These are phyloP conservation scores for Pristionchus arcanus DNA, from an alignment of 2,888 invertebrate genomes.

Conservation along the genomic window DNA sequence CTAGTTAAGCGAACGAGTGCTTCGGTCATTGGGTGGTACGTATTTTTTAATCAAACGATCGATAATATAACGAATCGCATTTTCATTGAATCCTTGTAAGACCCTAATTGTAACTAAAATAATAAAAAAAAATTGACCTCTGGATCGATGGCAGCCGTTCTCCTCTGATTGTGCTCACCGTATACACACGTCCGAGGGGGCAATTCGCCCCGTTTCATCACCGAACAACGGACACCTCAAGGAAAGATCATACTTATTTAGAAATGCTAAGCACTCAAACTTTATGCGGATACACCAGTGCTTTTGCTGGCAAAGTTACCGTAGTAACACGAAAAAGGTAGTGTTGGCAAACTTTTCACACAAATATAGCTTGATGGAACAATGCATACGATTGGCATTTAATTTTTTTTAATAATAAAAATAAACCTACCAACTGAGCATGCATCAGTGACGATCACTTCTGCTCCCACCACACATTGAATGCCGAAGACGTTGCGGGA, in stretches of 20 bases:
- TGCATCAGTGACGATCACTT: conserved; percentile 52
- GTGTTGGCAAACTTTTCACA: neutral
- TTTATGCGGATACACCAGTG: neutral
- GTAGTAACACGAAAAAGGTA: too few relatives aligned
- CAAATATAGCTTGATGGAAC: neutral
- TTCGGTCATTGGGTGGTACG: too few relatives aligned
- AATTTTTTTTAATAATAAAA: too few relatives aligned
- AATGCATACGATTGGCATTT: neutral
- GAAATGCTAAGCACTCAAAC: neutral
- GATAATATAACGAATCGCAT: too few relatives aligned
- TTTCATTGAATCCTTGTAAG: too few relatives aligned
- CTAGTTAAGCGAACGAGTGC: too few relatives aligned
- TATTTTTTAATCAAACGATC: too few relatives aligned
- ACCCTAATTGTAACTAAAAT: neutral
- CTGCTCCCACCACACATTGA: conserved; percentile 22
- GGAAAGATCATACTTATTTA: neutral
- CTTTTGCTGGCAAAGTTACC: too few relatives aligned
- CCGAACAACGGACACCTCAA: conserved; percentile 33
- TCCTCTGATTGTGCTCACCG: conserved; percentile 43
- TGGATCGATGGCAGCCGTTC: conserved; percentile 30
- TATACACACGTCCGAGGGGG: conserved; percentile 34
- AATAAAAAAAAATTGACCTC: neutral
- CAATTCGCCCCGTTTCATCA: conserved; percentile 12
- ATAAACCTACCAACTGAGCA: conserved; percentile 38
- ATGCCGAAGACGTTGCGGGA: conserved; percentile 48